Evolutionary conservation across 2,888 invertebrate genomes (phyloP), one percentile per base, ranked within the genome.

Genomic region (Psylliodes chrysocephalus): DNA sequence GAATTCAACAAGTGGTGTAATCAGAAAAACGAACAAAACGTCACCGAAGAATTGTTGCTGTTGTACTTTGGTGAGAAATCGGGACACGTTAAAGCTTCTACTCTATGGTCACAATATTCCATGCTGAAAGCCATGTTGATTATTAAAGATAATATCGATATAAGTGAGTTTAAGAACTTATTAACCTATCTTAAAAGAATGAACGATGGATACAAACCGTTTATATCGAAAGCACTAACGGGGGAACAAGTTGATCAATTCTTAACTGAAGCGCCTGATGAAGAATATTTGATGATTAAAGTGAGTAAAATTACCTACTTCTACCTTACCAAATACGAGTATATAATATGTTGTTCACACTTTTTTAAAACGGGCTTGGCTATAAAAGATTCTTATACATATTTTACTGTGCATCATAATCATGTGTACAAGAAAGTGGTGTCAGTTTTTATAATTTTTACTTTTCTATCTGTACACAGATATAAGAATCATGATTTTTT

Each of bases 141-240:
- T 12, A 28, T 42, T n/a, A 46, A 55, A 38, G 35, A 64, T 64
- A 18, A 59, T 8, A 33, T 25, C 7, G 51, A 64, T 22, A 64
- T 64, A 30, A 59, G 59, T 33, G 33, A 47, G 25, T 53, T 28
- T 47, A 25, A 44, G 17, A 55, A 53, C 55, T 33, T 64, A 25
- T 38, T 60, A 18, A 35, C 60, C 33, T 64, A 51, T 53, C 51
- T 64, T 14, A 64, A 60, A 60, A 44, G 28, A 12, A 46, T 56
- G 42, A 54, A 38, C 38, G 25, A 33, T 52, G 44, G 60, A 47
- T 44, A 64, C 40, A 52, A 25, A 52, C 56, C 56, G 33, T 18
- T 51, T 40, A 60, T 30, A 44, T 42, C 60, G 10, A 60, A 55
- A 33, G 28, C 46, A 33, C 25, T 61, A 17, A 61, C 54, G 2